Base-by-base conservation (phyloP, 2,888 invertebrate species). In the Chrysina gloriosa region DNA sequence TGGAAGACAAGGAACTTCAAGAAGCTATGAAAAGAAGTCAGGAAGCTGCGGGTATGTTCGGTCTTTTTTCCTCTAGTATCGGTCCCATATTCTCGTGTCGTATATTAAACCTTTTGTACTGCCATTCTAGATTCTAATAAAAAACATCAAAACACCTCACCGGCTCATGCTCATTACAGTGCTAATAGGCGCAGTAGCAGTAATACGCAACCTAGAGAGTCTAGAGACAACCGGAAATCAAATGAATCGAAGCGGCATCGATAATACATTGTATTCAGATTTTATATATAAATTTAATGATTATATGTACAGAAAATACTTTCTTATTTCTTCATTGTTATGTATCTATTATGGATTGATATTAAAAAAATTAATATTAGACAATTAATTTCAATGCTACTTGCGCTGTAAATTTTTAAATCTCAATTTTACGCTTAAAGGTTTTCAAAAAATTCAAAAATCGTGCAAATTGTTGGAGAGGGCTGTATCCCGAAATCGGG, bases 1-100 rank as follows among this genome's bases (percentile, higher is more conserved):
- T 86, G 25, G 93, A 94, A 78, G 91, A 92, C 19, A 84, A 86
- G 71, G 90, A 90, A 66, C 85, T 94, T 64, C 89, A 89, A 73
- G 87, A 89, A 77, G 93, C 92, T 0, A 82, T 94, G 19, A 90
- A 91, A 78, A 90, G 90, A 76, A 92, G 92, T 76, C 89, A 87
- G 72, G 80, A 78, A 52, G 78, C 81, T 50, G 77, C 79, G 2
- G 77, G 73, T 72, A 69, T 16, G 7, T 52, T 14, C 19, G n/a
- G 7, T 1, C 5, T 52, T 19, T 3, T 2, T 42, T 61, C 7
- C 25, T 42, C 29, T 64, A 67, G 66, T 23, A 47, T 48, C 9
- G 1, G 42, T 16, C 34, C 21, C 3, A 34, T 36, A 6, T 42
- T 14, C 6, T 11, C n/a, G 6, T 48, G 11, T 7, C 25, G 9